Base-by-base conservation (phyloP, 2,113 vertebrate genomes). In the Lonchura striata region DNA sequence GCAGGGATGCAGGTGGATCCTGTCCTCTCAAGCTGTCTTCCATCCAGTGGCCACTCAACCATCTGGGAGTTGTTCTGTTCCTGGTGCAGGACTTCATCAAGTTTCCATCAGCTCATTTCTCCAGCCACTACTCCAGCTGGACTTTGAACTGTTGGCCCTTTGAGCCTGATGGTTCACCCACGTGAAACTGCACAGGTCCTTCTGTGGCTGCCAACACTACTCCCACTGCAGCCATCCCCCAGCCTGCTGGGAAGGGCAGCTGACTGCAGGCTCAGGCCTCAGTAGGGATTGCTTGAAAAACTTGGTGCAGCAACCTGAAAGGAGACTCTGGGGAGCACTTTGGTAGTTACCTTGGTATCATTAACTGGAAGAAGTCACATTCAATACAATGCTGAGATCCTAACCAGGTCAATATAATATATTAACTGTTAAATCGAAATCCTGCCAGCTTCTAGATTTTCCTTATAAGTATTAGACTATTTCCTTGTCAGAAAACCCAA, bases 401-500 rank as follows among this genome's bases (percentile, higher is more conserved):
- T 35, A 41, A 49, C 7, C 31, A 31, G 44, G 66, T 94, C 37
- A 35, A 22, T 52, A 11, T 52, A 71, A 78, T 63, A 0, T 39
- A 53, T 68, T 46, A 78, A 68, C 59, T 14, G 69, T 86, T 84
- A 60, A 82, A 90, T 91, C 35, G 87, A 91, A 87, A 70, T 86
- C 52, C 44, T 91, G 53, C 31, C 41, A 56, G 44, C 27, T 31
- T 44, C 53, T 85, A 69, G n/a, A 24, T 87, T 89, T 89, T 94
- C 37, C 27, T 64, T 82, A n/a, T 47, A 79, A 86, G 56, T 84
- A 42, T 37, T 75, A 59, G 27, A 77, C 47, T 25, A 13, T 68
- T 84, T n/a, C 7, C 37, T 68, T 65, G 41, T 57, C 10, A 13
- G 46, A 79, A 44, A 76, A 82, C 53, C 49, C 46, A 72, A 87